Evolutionary conservation across 2,888 invertebrate genomes (phyloP), one percentile per base, ranked within the genome.

Genomic region (Euclidia mi): DNA sequence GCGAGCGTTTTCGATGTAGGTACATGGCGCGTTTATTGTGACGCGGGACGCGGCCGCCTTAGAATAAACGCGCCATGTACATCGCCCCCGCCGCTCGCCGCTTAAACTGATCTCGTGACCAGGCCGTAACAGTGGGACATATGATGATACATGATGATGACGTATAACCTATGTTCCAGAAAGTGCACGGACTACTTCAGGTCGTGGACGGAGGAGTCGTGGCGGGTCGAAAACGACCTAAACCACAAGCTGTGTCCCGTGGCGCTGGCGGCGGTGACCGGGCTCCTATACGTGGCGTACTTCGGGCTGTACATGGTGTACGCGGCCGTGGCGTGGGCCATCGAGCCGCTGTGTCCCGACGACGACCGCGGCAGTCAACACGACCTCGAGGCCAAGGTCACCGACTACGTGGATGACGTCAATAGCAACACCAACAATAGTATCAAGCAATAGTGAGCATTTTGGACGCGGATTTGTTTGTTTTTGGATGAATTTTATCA

Each of bases 181-280:
- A 83, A 82, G 34, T 62, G 82, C 45, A 88, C 88, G 77, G 76
- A 81, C 0, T 91, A 88, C 75, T 85, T 88, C 78, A 87, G 89
- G 50, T 0, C 69, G 0, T 90, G 91, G 89, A 84, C 92, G 0
- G 90, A 89, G 56, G 78, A 79, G 11, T 47, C 79, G 4, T 92
- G 92, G 91, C 70, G 62, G 51, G 31, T 55, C 15, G 83, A 81
- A 9, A 2, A 42, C 3, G 71, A 81, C 10, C 3, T 40, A 14
- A 76, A 63, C 69, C 69, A 68, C 12, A 85, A 85, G 14, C 20
- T 81, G 38, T 64, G 43, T 48, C 87, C 90, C 1, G 12, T 71
- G 0, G 82, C 56, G 0, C 82, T 91, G 17, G 91, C 84, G 1
- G 28, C 52, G 1, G 4, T 75, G 3, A 88, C 90, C 1, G 87